These are phyloP conservation scores for Ara ararauna DNA, from an alignment of 2,797 vertebrate species.

Conservation along the genomic window DNA sequence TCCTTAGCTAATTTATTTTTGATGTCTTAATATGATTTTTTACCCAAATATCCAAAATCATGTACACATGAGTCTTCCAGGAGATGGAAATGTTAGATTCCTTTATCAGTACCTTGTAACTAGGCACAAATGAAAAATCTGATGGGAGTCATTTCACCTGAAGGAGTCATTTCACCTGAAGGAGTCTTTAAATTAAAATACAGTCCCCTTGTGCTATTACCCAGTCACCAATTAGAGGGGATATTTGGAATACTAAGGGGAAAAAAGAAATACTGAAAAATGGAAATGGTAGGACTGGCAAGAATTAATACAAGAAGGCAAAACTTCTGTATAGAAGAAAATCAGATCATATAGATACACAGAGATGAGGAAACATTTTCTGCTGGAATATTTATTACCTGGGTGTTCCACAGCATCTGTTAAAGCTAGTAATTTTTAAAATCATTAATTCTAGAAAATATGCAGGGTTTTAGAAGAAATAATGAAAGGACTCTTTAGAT, in stretches of 20 bases:
- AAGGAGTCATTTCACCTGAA: not conserved
- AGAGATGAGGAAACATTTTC: not conserved
- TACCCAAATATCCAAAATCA: not conserved
- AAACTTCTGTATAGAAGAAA: not conserved
- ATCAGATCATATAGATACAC: not conserved
- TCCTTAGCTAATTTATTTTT: not conserved
- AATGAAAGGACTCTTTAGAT: not conserved
- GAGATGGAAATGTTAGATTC: not conserved
- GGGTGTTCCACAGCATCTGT: not conserved
- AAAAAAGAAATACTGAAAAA: not conserved
- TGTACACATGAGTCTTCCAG: not conserved
- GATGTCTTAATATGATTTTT: not conserved
- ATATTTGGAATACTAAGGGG: not conserved
- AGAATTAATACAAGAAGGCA: not conserved
- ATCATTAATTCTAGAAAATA: not conserved
- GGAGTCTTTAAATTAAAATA: not conserved
- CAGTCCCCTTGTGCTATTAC: not conserved
- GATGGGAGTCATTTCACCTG: not conserved
- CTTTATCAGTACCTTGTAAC: not conserved
- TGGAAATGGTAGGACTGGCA: not conserved
- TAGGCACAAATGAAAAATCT: not conserved
- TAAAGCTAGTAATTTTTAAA: not conserved
- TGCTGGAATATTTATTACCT: not conserved
- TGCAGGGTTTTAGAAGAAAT: not conserved
- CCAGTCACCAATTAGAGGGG: accelerated